These are phyloP conservation scores for Drosophila demipolita DNA, from an alignment of 2,888 invertebrate species.

Conservation along the genomic window DNA sequence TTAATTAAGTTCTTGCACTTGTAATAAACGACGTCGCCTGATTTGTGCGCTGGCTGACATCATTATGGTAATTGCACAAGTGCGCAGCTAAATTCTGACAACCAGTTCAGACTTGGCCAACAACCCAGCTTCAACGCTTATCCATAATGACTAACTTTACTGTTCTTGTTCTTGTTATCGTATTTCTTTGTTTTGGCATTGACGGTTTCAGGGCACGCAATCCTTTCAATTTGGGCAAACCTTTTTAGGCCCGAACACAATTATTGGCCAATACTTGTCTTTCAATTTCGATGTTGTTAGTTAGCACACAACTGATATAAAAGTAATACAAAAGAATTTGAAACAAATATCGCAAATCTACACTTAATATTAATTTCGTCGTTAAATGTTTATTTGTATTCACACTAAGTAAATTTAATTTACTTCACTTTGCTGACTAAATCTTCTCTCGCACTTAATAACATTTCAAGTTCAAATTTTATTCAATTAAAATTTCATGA, in stretches of 20 bases:
- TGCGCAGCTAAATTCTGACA: constrained; percentile 68
- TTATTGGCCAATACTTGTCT: background rate
- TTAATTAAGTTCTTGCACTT: constrained; percentile 81
- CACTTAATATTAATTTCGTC: background rate
- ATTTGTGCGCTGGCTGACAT: constrained; percentile 67
- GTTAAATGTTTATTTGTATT: background rate
- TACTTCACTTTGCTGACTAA: background rate
- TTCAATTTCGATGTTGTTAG: background rate
- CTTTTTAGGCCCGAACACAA: background rate
- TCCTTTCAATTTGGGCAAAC: background rate
- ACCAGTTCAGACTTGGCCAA: constrained; percentile 33
- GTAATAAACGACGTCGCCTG: constrained; percentile 78
- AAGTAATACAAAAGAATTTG: background rate
- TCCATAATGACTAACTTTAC: background rate
- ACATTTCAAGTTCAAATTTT: background rate
- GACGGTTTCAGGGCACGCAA: background rate
- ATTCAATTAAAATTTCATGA: background rate
- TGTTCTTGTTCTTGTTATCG: background rate
- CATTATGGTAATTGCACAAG: constrained; percentile 75
- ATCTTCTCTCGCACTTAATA: background rate
- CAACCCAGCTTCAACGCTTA: background rate
- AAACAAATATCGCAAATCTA: background rate
- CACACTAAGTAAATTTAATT: background rate
- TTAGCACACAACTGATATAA: background rate
- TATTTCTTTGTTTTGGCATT: background rate